phyloP scores from a whole-genome alignment of 2,888 invertebrate genomes.

The Eristalinus sepulchralis region DNA sequence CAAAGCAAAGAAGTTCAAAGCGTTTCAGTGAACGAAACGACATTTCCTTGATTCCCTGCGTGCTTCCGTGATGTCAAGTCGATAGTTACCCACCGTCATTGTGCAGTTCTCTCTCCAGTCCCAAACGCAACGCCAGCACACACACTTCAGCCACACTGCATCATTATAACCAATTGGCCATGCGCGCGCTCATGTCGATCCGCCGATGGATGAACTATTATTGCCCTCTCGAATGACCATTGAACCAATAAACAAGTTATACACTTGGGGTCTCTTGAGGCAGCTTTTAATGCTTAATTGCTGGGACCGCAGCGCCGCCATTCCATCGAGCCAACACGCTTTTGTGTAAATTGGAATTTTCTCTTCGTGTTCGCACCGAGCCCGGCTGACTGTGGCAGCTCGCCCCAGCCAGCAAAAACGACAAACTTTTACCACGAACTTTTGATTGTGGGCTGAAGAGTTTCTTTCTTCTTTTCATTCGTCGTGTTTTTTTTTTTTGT shows the following conservation, averaged over 20 bases:
- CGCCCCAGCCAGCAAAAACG: conserved; percentile 10
- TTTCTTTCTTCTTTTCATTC: conserved; percentile 40
- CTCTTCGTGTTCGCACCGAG: conserved; percentile 68
- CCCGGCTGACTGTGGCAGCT: conserved; percentile 15
- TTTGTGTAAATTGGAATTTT: conserved; percentile 71
- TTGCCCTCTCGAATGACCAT: conserved; percentile 71
- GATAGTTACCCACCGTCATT: conserved; percentile 46
- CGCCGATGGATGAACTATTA: conserved; percentile 69
- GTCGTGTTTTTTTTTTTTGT: conserved; percentile 1
- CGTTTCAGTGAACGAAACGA: conserved; percentile 56
- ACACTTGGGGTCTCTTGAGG: conserved; percentile 52
- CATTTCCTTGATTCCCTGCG: conserved; percentile 68
- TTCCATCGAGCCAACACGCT: conserved; percentile 49
- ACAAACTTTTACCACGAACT: conserved; percentile 70
- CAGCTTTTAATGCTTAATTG: conserved; percentile 71
- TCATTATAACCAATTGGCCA: conserved; percentile 68
- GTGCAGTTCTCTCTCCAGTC: conserved; percentile 1
- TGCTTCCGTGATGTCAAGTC: conserved; percentile 68
- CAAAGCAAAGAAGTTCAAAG: conserved; percentile 53
- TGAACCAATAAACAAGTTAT: conserved; percentile 66
- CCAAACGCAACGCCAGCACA: conserved; percentile 37
- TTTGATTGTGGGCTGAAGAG: conserved; percentile 69
- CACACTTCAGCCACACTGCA: conserved; percentile 40
- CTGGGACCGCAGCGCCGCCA: conserved; percentile 18
- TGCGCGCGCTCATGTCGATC: conserved; percentile 57